phyloP scores from a whole-genome alignment of 2,113 vertebrate genomes.

The Microcebus tavaratra region DNA sequence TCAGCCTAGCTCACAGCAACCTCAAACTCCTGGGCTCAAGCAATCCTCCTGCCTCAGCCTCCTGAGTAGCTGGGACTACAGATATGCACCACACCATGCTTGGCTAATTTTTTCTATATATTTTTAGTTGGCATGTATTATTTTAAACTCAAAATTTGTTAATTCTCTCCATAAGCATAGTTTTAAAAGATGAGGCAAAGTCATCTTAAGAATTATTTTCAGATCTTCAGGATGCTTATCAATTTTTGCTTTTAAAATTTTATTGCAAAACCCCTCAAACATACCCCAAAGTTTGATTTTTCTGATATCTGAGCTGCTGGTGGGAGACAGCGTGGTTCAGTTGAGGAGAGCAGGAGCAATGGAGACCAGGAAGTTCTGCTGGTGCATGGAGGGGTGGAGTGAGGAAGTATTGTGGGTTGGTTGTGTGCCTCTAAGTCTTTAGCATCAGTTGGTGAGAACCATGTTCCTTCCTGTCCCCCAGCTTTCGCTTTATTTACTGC shows the following conservation, averaged over 20 bases:
- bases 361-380: background rate
- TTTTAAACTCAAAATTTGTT: background rate
- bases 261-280: background rate
- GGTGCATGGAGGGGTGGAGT: too few species aligned
- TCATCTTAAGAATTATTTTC: slow-evolving; percentile 1
- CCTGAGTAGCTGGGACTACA: too few species aligned
- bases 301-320: background rate
- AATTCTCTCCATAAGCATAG: background rate
- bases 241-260: background rate
- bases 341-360: background rate
- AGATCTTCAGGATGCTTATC: background rate
- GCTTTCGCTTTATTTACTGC: background rate
- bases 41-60: too few species aligned
- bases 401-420: background rate
- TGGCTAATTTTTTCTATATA: too few species aligned
- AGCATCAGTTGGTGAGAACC: background rate
- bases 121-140: too few species aligned
- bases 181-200: background rate
- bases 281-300: background rate
- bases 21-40: too few species aligned
- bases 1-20: too few species aligned
- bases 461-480: accelerated
- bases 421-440: background rate
- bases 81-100: too few species aligned
- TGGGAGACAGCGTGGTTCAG: background rate